Base-by-base conservation (phyloP, 2,113 vertebrate genomes). In the Oophaga pumilio region DNA sequence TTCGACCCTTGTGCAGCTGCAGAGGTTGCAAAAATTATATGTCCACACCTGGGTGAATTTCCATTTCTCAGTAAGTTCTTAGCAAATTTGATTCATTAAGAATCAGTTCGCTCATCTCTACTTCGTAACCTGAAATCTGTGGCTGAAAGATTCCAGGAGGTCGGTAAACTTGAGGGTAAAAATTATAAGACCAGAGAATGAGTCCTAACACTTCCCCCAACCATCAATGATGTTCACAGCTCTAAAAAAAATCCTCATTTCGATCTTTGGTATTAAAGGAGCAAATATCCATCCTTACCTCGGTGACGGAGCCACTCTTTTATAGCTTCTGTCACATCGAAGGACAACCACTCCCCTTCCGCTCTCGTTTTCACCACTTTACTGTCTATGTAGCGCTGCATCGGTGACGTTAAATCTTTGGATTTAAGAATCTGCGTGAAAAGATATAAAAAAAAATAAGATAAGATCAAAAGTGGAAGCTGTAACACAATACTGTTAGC, bases 301-400 rank as follows among this genome's bases (percentile, higher is more conserved):
- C 95, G 95, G 89, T 97, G 96, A 77, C 96, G 96, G 62, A 99
- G 93, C 98, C 98, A 99, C 80, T 99, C 98, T 15, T 97, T 97
- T 17, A 99, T 94, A 4, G 98, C 96, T 8, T 99, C 97, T 0
- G 98, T 99, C 87, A 99, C 96, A 11, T 99, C 98, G 85, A 98
- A 97, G 74, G 98, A 99, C 8, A 99, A 91, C 98, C 98, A 99
- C 62, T 96, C 93, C 15, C 97, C 98, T 89, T 99, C 98, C 0
- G 95, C 96, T 90, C 95, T 95, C 0, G 96, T 97, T 89, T 97
- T 97, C 81, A 99, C 95, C 0, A 97, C 98, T 91, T 98, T 97
- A 89, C 98, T 99, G 91, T 98, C 98, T 0, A 99, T 97, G 91
- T 99, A 99, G 86, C 98, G 97, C 79, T 99, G 98, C 56, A 95